These are phyloP conservation scores for Glaucopsyche alexis DNA, from an alignment of 2,888 invertebrate species.

Conservation along the genomic window DNA sequence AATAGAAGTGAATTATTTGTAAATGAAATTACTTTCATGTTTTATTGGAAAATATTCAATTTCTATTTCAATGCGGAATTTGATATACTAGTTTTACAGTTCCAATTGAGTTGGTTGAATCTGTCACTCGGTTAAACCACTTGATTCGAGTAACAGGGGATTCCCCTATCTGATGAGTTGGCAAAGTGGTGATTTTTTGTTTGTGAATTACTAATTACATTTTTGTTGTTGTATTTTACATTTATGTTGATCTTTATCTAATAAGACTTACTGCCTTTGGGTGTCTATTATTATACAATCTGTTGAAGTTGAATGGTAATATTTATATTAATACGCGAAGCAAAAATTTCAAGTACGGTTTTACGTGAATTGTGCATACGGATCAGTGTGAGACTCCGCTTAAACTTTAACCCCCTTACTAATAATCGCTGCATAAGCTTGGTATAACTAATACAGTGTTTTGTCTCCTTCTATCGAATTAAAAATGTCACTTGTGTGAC, in stretches of 20 bases:
- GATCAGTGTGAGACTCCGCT: too few relatives aligned
- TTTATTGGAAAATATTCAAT: background rate
- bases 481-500: too few relatives aligned
- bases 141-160: background rate
- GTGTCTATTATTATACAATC: too few relatives aligned
- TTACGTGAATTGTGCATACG: too few relatives aligned
- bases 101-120: conserved; percentile 9
- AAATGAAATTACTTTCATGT: background rate
- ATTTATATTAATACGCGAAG: too few relatives aligned
- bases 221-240: too few relatives aligned
- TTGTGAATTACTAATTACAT: conserved; percentile 4
- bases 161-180: background rate
- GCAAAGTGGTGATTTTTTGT: conserved; percentile 7
- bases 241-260: background rate
- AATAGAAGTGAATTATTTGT: background rate
- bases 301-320: too few relatives aligned
- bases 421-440: too few relatives aligned
- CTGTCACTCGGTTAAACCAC: conserved; percentile 14
- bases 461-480: too few relatives aligned
- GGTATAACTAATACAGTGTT: too few relatives aligned
- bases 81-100: conserved; percentile 2
- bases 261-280: background rate
- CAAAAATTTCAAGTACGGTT: too few relatives aligned
- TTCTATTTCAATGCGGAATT: background rate
- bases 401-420: too few relatives aligned